These are phyloP conservation scores for Sebastes baramenuke DNA, from an alignment of 2,797 vertebrate species.

Conservation along the genomic window DNA sequence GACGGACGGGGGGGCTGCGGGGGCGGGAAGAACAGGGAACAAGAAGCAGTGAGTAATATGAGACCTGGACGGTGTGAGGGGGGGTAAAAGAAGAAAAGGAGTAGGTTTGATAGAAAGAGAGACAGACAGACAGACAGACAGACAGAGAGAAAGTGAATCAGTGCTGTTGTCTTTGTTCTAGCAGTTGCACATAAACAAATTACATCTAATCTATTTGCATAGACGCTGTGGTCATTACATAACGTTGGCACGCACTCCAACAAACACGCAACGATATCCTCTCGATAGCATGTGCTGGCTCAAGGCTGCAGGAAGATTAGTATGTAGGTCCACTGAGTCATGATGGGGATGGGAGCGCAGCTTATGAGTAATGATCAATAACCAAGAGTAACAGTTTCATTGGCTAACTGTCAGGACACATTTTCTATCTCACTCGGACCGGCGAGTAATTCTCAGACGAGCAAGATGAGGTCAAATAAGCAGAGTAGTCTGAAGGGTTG, in stretches of 20 bases:
- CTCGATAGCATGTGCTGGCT: neutral
- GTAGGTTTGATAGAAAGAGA: constrained; percentile 22
- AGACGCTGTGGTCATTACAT: constrained; percentile 30
- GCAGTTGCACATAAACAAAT: constrained; percentile 62
- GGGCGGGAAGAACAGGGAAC: constrained; percentile 11
- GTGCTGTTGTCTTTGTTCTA: constrained; percentile 50
- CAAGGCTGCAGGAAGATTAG: constrained; percentile 9
- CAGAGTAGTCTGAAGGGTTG: constrained; percentile 32
- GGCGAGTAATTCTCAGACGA: constrained; percentile 24
- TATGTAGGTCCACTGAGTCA: constrained; percentile 17
- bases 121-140: constrained; percentile 26
- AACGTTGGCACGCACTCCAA: constrained; percentile 9
- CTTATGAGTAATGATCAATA: constrained; percentile 42
- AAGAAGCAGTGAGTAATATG: constrained; percentile 56
- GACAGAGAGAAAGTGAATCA: constrained; percentile 34
- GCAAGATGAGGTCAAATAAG: constrained; percentile 44
- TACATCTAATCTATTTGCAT: constrained; percentile 46
- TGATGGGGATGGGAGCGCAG: neutral
- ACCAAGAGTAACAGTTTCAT: constrained; percentile 36
- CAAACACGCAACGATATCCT: neutral
- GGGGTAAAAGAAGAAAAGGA: constrained; percentile 5
- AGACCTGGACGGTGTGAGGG: constrained; percentile 44
- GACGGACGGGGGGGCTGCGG: neutral
- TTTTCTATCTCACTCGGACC: constrained; percentile 36
- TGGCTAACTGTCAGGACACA: constrained; percentile 42